Base-by-base conservation (phyloP, 2,888 invertebrate genomes). In the Anoplius nigerrimus region DNA sequence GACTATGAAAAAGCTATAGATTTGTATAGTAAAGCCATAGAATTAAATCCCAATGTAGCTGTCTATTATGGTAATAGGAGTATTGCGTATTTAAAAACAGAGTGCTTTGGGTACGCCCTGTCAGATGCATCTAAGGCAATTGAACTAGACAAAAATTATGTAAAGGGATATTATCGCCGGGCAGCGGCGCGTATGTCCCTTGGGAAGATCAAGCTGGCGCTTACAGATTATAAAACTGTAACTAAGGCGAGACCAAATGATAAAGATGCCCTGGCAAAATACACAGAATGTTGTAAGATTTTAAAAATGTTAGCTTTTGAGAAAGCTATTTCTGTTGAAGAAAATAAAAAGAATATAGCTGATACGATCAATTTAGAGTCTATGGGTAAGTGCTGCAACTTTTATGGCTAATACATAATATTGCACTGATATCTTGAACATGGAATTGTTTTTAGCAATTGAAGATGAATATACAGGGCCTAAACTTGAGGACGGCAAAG, bases 181-280 rank as follows among this genome's bases (percentile, higher is more conserved):
- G 99, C 99, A 0, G 97, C 97, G 1, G 95, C 99, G 42, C 93
- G 98, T 85, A 99, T 99, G 98, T 97, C 98, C 24, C 90, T 99
- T 86, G 98, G 99, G 79, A 98, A 98, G 91, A 98, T 97, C 89
- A 98, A 98, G 90, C 92, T 95, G 90, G 99, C 99, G 11, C 92
- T 99, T 76, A 95, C 94, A 89, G 99, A 99, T 91, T 99, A 97
- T 91, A 98, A 98, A 93, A 94, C 95, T 94, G 98, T 98, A 77
- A 94, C 94, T 75, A 98, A 96, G 91, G 95, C 95, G 66, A 92
- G 95, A 84, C 99, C 99, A 77, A 95, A 92, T 89, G 98, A 99
- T 89, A 94, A 95, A 87, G 98, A 98, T 91, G 98, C 98, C 1
- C 95, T 95, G 89, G 88, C 93, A 75, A 99, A 99, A 89, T 98